Evolutionary conservation across 2,797 vertebrate genomes (phyloP), one percentile per base, ranked within the genome.

Genomic region (Peromyscus melanophrys): DNA sequence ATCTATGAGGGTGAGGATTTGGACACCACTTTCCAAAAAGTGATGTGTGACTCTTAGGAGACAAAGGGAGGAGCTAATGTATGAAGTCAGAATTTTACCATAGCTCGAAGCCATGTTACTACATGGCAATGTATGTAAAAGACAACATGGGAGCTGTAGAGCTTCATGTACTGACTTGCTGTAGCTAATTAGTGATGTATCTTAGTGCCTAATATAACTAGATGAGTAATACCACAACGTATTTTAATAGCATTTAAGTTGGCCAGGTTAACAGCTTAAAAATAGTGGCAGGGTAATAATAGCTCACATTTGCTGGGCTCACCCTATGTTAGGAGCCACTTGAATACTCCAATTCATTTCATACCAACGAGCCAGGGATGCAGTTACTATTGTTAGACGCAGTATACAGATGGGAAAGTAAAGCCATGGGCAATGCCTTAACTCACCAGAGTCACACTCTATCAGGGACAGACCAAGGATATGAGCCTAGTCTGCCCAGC

Each of bases 131-230:
- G 5, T 16, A 82, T 7, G 49, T 52, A 78, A 94, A 89, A 71
- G 63, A 16, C 6, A 5, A 80, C 73, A 65, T 57, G 65, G 65
- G 92, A 76, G 52, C 4, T 46, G 0, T 34, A 71, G 81, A 77
- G 55, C 9, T 43, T 76, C 77, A 78, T 31, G 6, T 71, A 92
- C 83, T 34, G 55, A 2, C 55, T 83, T 86, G 5, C 65, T 88
- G 27, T 21, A 23, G 61, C 85, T 85, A 77, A 82, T 78, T 61
- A 73, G 46, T 61, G 31, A 75, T 57, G 52, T 4, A 77, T 71
- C 87, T 95, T 95, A 57, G 34, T 67, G 55, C 31, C 65, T 92
- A 93, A 93, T 87, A 88, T 96, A 96, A 95, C 59, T n/a, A 89
- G 67, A 57, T 93, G 49, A 52, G 52, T 73, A 80, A 77, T 34